Conservation (phyloP, 64 coral and sea anemone genomes). For the Platygyra sinensis region DNA sequence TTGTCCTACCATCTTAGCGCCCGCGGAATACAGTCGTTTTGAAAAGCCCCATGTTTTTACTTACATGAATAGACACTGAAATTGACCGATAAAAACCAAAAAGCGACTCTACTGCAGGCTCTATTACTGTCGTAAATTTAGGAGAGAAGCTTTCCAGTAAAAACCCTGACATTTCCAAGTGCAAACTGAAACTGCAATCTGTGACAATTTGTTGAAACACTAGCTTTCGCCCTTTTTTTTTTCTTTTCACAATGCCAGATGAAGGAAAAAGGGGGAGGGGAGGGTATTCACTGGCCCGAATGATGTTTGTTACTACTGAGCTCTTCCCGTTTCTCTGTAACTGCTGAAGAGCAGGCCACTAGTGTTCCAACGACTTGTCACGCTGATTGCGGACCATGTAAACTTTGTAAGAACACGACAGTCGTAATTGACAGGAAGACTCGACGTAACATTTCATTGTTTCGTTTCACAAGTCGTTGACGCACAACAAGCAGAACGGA, state of each 20-base stretch:
- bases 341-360: not conserved
- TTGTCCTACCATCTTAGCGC: no score
- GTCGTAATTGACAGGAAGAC: not conserved
- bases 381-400: conserved; percentile 12
- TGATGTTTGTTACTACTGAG: not conserved
- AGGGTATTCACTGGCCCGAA: no score
- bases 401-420: not conserved
- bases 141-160: no score
- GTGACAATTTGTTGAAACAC: conserved; percentile 2
- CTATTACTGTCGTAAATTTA: no score
- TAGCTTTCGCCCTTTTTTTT: not conserved
- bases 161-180: no score
- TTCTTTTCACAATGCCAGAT: no score
- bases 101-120: no score
- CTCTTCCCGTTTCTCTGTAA: conserved; percentile 1
- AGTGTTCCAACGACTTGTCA: not conserved
- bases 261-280: no score
- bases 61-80: no score
- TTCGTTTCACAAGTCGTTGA: conserved; percentile 44
- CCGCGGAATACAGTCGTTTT: not conserved
- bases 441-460: conserved; percentile 16
- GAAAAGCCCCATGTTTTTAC: not conserved
- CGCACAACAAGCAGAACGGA: conserved; percentile 67
- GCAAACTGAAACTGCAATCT: no score
- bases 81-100: no score